A percentile compares a stretch with the other conserved stretches of the same genome.
These are phyloP conservation scores for Panurus biarmicus DNA, from an alignment of 2,113 vertebrate species.

Conservation along the genomic window DNA sequence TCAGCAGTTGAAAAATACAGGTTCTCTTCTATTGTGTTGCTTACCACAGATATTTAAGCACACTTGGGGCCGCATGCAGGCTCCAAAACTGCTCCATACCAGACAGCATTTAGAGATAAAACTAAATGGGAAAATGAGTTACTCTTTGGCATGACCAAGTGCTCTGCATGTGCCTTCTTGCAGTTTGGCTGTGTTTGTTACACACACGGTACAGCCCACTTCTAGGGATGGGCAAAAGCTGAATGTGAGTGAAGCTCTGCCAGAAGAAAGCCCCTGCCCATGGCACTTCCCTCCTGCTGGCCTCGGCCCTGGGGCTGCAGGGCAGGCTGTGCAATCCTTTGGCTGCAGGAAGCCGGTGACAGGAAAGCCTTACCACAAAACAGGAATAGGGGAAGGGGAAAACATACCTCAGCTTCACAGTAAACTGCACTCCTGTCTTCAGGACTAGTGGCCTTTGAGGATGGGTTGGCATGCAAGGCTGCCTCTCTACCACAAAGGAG, in stretches of 20 bases:
- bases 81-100: background rate
- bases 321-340: background rate
- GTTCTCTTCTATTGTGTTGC: background rate
- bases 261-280: background rate
- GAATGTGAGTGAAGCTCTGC: background rate
- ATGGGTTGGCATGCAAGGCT: slow-evolving; percentile 97
- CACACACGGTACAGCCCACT: rapidly evolving
- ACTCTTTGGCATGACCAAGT: background rate
- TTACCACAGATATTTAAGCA: background rate
- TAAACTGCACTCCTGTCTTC: slow-evolving; percentile 94
- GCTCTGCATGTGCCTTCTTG: background rate
- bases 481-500: slow-evolving; percentile 92
- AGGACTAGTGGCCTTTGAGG: slow-evolving; percentile 91
- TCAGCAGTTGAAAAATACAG: background rate
- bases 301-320: background rate
- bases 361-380: background rate
- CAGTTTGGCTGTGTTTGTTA: background rate
- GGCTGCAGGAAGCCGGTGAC: background rate
- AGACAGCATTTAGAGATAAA: background rate
- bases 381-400: background rate
- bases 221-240: background rate
- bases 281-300: background rate
- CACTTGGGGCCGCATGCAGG: background rate
- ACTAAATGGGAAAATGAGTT: background rate
- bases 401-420: slow-evolving; percentile 87